Conservation (phyloP, 2,888 invertebrate genomes). For the Caenorhabditis sp. region DNA sequence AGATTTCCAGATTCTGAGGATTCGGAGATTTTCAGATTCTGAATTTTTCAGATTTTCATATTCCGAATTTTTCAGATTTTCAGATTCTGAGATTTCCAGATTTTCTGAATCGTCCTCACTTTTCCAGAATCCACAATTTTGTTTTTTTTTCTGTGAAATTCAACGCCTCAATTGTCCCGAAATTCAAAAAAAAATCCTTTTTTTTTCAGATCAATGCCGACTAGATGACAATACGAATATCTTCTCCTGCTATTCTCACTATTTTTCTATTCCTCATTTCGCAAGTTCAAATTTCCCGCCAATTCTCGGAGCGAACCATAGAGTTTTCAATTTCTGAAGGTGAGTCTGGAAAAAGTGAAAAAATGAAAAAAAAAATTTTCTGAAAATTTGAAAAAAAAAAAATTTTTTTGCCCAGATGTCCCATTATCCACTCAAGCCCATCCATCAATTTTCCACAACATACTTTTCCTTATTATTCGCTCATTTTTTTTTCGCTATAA, state of each 20-base stretch:
- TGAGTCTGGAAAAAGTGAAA: neutral
- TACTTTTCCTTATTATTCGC: no score
- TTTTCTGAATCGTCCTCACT: neutral
- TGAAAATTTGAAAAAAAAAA: no score
- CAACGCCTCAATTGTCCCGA: neutral
- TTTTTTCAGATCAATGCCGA: conserved; percentile 52
- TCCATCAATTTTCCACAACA: no score
- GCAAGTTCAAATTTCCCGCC: neutral
- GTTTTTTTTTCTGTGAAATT: neutral
- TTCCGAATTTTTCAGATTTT: no score
- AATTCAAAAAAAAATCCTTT: neutral
- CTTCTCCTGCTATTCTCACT: neutral
- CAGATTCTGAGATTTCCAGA: no score
- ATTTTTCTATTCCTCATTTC: neutral
- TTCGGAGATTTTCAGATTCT: no score
- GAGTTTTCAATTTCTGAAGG: conserved; percentile 58
- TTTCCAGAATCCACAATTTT: neutral
- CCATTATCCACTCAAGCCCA: conserved; percentile 3
- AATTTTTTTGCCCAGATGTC: conserved; percentile 64
- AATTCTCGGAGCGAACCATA: conserved; percentile 55
- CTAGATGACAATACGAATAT: conserved; percentile 52
- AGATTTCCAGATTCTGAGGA: no score
- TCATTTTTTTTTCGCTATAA: conserved; percentile 48
- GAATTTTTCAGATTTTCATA: no score
- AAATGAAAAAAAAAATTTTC: neutral